Percentiles rank a stretch among this genome's conserved stretches.
Evolutionary conservation across 2,113 vertebrate species (phyloP).

Genomic region (Myiopsitta monachus): DNA sequence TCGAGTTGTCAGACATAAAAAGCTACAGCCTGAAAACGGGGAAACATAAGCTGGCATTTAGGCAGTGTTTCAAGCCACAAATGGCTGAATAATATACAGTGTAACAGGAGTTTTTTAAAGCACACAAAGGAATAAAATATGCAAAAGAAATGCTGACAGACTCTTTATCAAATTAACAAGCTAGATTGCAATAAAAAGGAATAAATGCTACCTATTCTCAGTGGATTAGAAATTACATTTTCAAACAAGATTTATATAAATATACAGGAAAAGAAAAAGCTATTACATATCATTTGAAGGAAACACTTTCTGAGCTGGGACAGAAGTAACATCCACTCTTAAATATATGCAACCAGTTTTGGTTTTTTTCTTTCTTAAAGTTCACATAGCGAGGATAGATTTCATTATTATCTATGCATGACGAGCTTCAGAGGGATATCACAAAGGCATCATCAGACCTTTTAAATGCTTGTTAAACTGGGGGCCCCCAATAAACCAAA

Average conservation of each 20-base stretch:
- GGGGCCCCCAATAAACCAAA: neutral
- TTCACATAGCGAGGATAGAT: neutral
- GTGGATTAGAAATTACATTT: neutral
- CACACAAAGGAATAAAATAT: neutral
- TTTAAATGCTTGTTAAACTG: neutral
- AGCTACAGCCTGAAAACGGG: neutral
- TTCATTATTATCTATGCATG: neutral
- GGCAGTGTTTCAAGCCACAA: conserved; percentile 52
- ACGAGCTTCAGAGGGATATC: neutral
- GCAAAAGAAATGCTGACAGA: neutral
- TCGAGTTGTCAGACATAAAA: conserved; percentile 44
- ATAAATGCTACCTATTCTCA: neutral
- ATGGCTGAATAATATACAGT: neutral
- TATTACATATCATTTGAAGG: neutral
- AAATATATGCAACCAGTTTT: neutral
- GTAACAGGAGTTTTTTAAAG: neutral
- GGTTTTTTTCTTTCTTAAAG: neutral
- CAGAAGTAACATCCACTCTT: neutral
- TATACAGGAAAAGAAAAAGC: neutral
- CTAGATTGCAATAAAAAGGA: neutral
- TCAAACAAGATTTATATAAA: neutral
- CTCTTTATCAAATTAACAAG: conserved; percentile 12
- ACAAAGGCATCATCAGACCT: neutral
- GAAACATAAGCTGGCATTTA: conserved; percentile 31
- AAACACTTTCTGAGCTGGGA: neutral